These are phyloP conservation scores for Anableps anableps DNA, from an alignment of 2,797 vertebrate species.

Conservation along the genomic window DNA sequence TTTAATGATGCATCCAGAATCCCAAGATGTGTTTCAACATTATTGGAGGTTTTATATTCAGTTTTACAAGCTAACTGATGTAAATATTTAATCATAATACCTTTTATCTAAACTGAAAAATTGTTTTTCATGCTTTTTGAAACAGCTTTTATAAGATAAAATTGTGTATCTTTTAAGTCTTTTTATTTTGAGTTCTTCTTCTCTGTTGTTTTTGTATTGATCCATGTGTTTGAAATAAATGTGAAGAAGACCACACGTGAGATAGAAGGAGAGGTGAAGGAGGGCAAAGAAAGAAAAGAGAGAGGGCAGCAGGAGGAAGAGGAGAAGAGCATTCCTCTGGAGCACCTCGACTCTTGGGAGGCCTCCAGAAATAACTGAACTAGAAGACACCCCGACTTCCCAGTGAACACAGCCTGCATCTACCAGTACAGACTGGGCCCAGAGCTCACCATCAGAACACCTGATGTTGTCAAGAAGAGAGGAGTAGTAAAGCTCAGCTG, in stretches of 20 bases:
- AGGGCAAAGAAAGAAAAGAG: constrained; percentile 18
- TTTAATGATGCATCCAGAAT: too few relatives aligned
- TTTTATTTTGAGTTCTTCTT: not conserved
- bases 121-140: not conserved
- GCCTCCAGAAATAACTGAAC: constrained; percentile 81
- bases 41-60: too few relatives aligned
- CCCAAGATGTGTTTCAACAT: too few relatives aligned
- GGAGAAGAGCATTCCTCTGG: constrained; percentile 71
- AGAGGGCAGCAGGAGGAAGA: constrained; percentile 38
- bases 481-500: constrained; percentile 6
- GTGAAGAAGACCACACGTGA: constrained; percentile 22
- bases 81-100: too few relatives aligned
- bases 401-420: constrained; percentile 40
- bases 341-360: constrained; percentile 74
- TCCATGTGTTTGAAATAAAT: not conserved
- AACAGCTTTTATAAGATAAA: not conserved
- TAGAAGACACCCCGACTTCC: constrained; percentile 70
- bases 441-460: constrained; percentile 34
- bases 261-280: constrained; percentile 52
- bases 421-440: constrained; percentile 40
- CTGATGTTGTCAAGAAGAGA: constrained; percentile 5
- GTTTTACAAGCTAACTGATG: too few relatives aligned
- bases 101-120: not conserved
- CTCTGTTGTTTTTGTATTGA: constrained; percentile 3
- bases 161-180: not conserved